Evolutionary conservation across 2,888 invertebrate genomes (phyloP).

Genomic region (Drosophila infuscata): DNA sequence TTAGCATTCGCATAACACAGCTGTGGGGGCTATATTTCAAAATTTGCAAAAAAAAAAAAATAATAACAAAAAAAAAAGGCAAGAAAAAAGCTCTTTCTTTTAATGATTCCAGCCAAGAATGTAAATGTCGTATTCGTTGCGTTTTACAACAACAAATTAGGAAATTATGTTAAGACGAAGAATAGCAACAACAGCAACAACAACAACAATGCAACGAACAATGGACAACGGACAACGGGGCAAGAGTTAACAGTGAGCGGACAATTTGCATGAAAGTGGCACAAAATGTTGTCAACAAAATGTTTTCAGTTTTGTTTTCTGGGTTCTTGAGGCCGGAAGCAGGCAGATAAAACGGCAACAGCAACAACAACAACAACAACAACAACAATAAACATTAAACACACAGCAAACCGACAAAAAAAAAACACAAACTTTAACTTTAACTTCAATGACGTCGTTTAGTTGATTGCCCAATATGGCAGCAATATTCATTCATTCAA

Average conservation of each 20-base stretch:
- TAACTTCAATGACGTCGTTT: slow-evolving; percentile 39
- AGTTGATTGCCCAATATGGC: slow-evolving; percentile 68
- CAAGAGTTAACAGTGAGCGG: slow-evolving; percentile 47
- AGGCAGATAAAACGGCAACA: slow-evolving; percentile 48
- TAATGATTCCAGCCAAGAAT: slow-evolving; percentile 51
- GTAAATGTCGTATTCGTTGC: slow-evolving; percentile 37
- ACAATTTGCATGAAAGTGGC: slow-evolving; percentile 81
- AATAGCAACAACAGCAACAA: slow-evolving; percentile 15
- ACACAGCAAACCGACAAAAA: slow-evolving; percentile 20
- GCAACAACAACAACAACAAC: slow-evolving; percentile 6
- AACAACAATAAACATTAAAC: slow-evolving; percentile 22
- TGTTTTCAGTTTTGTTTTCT: slow-evolving; percentile 51
- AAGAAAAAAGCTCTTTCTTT: slow-evolving; percentile 19
- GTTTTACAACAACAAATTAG: slow-evolving; percentile 57
- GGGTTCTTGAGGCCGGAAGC: slow-evolving; percentile 67
- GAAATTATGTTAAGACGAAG: slow-evolving; percentile 67
- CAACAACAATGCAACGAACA: slow-evolving; percentile 6
- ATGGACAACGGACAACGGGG: slow-evolving; percentile 16
- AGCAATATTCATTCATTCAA: slow-evolving; percentile 40
- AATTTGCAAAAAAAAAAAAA: not conserved
- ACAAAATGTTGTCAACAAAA: slow-evolving; percentile 62
- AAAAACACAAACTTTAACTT: slow-evolving; percentile 40
- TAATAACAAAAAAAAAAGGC: not conserved
- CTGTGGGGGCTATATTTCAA: slow-evolving; percentile 20
- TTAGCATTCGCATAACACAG: slow-evolving; percentile 18